Evolutionary conservation across 2,888 invertebrate genomes (phyloP), one percentile per base, ranked within the genome.

Genomic region (Erynnis tages): DNA sequence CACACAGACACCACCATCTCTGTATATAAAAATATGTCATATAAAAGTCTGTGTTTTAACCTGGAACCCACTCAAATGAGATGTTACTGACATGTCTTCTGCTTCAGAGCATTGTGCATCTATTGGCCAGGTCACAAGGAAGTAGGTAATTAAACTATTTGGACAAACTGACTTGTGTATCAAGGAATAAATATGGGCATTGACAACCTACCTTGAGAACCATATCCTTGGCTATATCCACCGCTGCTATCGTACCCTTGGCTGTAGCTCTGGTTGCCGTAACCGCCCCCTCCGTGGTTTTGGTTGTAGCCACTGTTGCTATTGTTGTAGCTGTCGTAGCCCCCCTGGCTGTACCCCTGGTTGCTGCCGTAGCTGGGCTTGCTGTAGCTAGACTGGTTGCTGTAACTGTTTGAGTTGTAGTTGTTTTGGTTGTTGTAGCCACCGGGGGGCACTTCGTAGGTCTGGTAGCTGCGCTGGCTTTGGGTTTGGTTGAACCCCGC

Each of bases 381-480:
- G 30, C 48, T 40, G 21, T 49, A 54, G 27, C 56, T 55, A 29
- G 30, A 40, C 2, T 54, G 37, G 27, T 71, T 68, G 41, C 58
- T 65, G 57, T 76, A 78, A 8, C 82, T 54, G 5, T 62, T 57
- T 0, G 67, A 66, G 29, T 61, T 63, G 4, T 44, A 58, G 10
- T 30, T 30, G 8, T 40, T 50, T 1, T 53, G 35, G 30, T 71
- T 69, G 40, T 58, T 65, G 57, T 76, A 79, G n/a, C 83, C 82
- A 0, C 86, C 85, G 0, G 78, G 76, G 0, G 82, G 82, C 0
- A 83, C 82, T 34, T 83, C 82, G 55, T 72, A 82, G 0, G 82
- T 81, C 67, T 83, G 82, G 58, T 80, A 84, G 59, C 73, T 77
- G 0, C 77, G 68, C 1, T 68, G 65, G 37, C 70, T 70, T 4